Percentiles rank a stretch among this genome's conserved stretches.
Evolutionary conservation across 2,113 vertebrate species (phyloP).

Genomic region (Catagonus wagneri): DNA sequence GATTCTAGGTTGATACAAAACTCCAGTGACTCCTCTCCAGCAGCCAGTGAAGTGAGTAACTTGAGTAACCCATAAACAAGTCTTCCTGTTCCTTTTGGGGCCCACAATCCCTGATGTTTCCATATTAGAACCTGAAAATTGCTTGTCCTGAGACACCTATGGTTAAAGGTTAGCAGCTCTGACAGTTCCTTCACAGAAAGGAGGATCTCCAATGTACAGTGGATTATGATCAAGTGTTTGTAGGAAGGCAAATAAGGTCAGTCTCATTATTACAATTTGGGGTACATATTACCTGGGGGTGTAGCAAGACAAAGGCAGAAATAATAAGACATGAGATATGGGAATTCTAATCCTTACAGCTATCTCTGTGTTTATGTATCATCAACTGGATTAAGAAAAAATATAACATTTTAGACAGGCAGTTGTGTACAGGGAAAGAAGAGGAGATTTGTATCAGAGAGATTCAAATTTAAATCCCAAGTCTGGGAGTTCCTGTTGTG

Average conservation of each 20-base stretch:
- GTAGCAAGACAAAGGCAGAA: neutral
- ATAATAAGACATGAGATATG: neutral
- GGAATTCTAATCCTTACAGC: neutral
- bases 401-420: neutral
- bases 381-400: neutral
- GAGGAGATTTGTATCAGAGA: neutral
- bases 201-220: neutral
- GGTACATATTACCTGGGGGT: neutral
- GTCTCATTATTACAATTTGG: neutral
- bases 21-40: neutral
- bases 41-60: neutral
- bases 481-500: neutral
- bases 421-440: neutral
- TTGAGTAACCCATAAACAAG: neutral
- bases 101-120: neutral
- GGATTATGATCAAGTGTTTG: neutral
- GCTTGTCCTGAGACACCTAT: neutral
- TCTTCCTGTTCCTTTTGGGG: neutral
- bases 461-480: neutral
- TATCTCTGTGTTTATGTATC: neutral
- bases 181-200: neutral
- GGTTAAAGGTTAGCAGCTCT: neutral
- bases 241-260: neutral
- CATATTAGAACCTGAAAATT: neutral
- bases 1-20: neutral